Percentiles rank a stretch among this genome's conserved stretches.
These are phyloP conservation scores for Oppia nitens DNA, from an alignment of 1,140 invertebrate genomes.

Conservation along the genomic window DNA sequence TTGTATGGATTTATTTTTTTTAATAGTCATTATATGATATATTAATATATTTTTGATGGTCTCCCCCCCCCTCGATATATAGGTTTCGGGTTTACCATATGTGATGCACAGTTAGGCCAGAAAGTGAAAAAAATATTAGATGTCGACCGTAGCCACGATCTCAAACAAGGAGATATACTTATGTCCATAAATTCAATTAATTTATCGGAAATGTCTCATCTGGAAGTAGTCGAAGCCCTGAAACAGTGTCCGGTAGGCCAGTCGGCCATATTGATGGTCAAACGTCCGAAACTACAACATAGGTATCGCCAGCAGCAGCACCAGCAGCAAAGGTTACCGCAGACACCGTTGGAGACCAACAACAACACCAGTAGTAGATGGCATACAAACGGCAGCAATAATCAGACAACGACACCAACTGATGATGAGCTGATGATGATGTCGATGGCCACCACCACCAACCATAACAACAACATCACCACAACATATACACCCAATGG, in stretches of 20 bases:
- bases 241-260: conserved; percentile 69
- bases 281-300: no score
- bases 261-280: conserved; percentile 72
- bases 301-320: conserved; percentile 31
- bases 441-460: background rate
- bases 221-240: conserved; percentile 83
- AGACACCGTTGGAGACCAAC: background rate
- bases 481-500: no score
- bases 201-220: conserved; percentile 70
- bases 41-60: background rate
- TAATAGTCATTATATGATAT: background rate
- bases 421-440: conserved; percentile 9
- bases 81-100: conserved; percentile 92
- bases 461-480: no score
- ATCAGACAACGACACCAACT: no score
- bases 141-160: conserved; percentile 69
- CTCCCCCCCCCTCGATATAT: no score
- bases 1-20: background rate
- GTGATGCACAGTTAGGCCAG: conserved; percentile 80
- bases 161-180: conserved; percentile 85
- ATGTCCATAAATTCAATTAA: conserved; percentile 81
- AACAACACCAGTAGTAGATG: conserved; percentile 1
- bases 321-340: background rate
- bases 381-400: no score
- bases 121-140: conserved; percentile 94